phyloP scores from a whole-genome alignment of 2,888 invertebrate species.

The Platycheirus albimanus region DNA sequence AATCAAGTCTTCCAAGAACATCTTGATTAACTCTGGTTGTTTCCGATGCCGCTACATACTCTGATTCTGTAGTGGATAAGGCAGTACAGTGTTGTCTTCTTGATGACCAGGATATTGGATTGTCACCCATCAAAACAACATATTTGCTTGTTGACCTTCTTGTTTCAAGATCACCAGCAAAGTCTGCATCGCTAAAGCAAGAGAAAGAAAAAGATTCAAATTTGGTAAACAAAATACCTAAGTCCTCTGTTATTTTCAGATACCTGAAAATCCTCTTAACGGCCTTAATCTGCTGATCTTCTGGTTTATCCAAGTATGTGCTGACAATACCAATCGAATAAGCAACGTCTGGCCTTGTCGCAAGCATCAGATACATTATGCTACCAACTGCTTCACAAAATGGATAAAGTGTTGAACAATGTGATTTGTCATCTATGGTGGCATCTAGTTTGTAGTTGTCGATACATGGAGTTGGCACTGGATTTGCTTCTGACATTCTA shows the following conservation, averaged over 20 bases:
- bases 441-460: background rate
- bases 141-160: conserved; percentile 50
- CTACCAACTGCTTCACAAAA: conserved; percentile 9
- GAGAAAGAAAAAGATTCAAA: conserved; percentile 3
- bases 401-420: background rate
- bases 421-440: background rate
- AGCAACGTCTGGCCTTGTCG: background rate
- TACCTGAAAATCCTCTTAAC: conserved; percentile 32
- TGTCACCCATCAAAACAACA: conserved; percentile 65
- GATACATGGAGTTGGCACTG: background rate
- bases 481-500: background rate
- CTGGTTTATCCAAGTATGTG: background rate
- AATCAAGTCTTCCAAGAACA: conserved; percentile 41
- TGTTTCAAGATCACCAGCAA: conserved; percentile 27
- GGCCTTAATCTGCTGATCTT: conserved; percentile 23
- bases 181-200: conserved; percentile 55
- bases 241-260: conserved; percentile 2
- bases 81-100: conserved; percentile 75
- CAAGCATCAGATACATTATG: conserved; percentile 5
- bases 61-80: conserved; percentile 76
- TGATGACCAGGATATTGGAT: conserved; percentile 75
- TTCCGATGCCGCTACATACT: conserved; percentile 76
- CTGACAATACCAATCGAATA: background rate
- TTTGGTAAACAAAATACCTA: conserved; percentile 21
- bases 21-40: conserved; percentile 75